A percentile compares a stretch with the other conserved stretches of the same genome.
Evolutionary conservation across 2,888 invertebrate genomes (phyloP).

Genomic region (Ectobius pallidus): DNA sequence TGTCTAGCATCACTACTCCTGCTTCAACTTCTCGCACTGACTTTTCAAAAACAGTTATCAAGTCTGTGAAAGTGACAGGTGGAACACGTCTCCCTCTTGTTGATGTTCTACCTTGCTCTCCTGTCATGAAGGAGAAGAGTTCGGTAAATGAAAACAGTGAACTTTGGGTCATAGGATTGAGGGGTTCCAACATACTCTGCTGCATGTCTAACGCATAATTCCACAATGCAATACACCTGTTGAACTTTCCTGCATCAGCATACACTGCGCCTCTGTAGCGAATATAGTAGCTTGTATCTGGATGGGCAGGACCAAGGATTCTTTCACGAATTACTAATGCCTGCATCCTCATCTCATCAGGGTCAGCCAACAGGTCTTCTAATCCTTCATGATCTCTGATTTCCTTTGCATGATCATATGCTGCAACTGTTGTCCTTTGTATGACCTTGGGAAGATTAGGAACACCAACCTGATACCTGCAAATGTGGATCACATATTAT

Average conservation of each 20-base stretch:
- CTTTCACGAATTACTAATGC: conserved; percentile 85
- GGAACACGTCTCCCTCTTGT: conserved; percentile 76
- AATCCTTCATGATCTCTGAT: conserved; percentile 78
- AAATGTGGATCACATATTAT: too few species aligned
- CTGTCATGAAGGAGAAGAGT: conserved; percentile 92
- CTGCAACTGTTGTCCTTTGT: conserved; percentile 73
- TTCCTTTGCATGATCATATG: conserved; percentile 89
- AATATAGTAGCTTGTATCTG: conserved; percentile 96
- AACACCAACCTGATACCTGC: conserved; percentile 65
- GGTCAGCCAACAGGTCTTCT: conserved; percentile 87
- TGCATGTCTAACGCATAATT: conserved; percentile 65
- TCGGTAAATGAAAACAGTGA: conserved; percentile 94
- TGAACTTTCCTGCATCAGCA: conserved; percentile 93
- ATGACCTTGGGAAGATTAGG: conserved; percentile 76
- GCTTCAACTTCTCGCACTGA: conserved; percentile 64
- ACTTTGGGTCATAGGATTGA: conserved; percentile 94
- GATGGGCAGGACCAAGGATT: conserved; percentile 92
- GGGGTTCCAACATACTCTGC: conserved; percentile 87
- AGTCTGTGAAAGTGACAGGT: conserved; percentile 80
- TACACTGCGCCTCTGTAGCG: conserved; percentile 92
- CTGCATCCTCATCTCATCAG: conserved; percentile 97
- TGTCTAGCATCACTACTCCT: conserved; percentile 46
- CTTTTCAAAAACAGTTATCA: conserved; percentile 81
- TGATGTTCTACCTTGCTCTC: conserved; percentile 77
- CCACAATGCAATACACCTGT: conserved; percentile 64